These are phyloP conservation scores for Cryptocephalus primarius DNA, from an alignment of 2,888 invertebrate species.

Conservation along the genomic window DNA sequence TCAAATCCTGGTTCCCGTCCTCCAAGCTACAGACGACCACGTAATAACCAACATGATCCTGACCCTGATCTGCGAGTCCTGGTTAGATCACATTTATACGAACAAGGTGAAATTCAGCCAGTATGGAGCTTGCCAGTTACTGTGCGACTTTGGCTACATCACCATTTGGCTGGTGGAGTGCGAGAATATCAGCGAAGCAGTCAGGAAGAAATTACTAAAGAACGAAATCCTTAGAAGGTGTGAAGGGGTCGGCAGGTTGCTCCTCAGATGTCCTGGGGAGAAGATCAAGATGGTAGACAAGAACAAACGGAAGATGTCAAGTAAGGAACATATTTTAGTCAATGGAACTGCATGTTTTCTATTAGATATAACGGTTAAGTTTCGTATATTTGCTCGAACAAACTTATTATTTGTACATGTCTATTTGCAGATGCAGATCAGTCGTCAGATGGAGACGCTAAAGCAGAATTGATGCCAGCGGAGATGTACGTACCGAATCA, in stretches of 20 bases:
- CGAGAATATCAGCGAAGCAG: conserved; percentile 42
- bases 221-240: conserved; percentile 63
- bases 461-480: conserved; percentile 62
- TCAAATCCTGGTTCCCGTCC: conserved; percentile 65
- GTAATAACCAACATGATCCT: conserved; percentile 66
- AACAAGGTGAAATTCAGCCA: conserved; percentile 73
- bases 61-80: conserved; percentile 74
- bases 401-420: no score
- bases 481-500: conserved; percentile 92
- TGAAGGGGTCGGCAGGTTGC: conserved; percentile 72
- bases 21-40: conserved; percentile 63
- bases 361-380: background rate
- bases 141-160: conserved; percentile 74
- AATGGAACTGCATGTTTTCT: no score
- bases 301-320: conserved; percentile 15
- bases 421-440: conserved; percentile 11
- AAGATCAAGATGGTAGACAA: conserved; percentile 59
- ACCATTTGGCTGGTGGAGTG: conserved; percentile 63
- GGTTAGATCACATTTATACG: conserved; percentile 77
- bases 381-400: conserved; percentile 3
- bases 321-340: background rate
- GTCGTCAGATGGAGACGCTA: conserved; percentile 14
- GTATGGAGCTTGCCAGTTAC: conserved; percentile 65
- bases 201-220: conserved; percentile 46
- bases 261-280: conserved; percentile 73